A percentile compares a stretch with the other conserved stretches of the same genome.
These are phyloP conservation scores for Rhabditoides inermis DNA, from an alignment of 2,888 invertebrate species.

Conservation along the genomic window DNA sequence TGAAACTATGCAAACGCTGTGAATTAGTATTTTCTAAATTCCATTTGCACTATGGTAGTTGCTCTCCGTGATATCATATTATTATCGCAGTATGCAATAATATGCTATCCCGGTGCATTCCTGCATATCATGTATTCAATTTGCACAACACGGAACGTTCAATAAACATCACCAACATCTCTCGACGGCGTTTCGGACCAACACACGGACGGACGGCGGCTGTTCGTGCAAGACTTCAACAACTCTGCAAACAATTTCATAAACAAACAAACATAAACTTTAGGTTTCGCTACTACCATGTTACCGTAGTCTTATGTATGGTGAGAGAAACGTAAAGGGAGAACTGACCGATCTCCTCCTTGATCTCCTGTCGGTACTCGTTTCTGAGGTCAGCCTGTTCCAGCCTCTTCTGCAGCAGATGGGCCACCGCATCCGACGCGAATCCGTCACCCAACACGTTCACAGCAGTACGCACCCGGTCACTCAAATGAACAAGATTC, in stretches of 20 bases:
- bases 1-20: too few relatives aligned
- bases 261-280: not conserved
- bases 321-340: not conserved
- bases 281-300: not conserved
- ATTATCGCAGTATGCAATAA: too few relatives aligned
- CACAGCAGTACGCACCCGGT: constrained; percentile 45
- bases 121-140: too few relatives aligned
- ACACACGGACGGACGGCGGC: constrained; percentile 29
- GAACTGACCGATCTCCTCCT: constrained; percentile 37
- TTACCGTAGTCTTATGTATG: too few relatives aligned
- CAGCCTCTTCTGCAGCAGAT: constrained; percentile 25
- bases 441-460: constrained; percentile 50
- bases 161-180: constrained; percentile 3
- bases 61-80: too few relatives aligned
- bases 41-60: too few relatives aligned
- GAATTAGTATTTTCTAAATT: too few relatives aligned
- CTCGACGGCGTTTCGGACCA: constrained; percentile 18
- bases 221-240: constrained; percentile 34
- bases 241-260: constrained; percentile 15
- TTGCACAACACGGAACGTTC: constrained; percentile 1
- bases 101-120: too few relatives aligned
- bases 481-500: constrained; percentile 31
- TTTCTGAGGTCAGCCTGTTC: constrained; percentile 37
- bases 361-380: constrained; percentile 40
- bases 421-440: constrained; percentile 41